Evolutionary conservation across 2,888 invertebrate genomes (phyloP).

Genomic region (Eudasyphora cyanicolor): DNA sequence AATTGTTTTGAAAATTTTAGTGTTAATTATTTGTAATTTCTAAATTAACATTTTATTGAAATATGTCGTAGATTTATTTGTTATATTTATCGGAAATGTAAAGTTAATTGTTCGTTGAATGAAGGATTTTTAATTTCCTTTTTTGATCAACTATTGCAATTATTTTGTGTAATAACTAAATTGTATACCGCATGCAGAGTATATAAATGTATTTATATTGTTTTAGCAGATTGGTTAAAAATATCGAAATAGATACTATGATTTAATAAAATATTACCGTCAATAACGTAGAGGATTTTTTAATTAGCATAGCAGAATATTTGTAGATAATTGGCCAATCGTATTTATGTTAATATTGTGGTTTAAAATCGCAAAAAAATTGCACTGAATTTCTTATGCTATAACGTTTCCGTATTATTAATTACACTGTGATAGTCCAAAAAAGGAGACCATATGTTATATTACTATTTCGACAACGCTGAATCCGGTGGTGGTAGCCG

Average conservation of each 20-base stretch:
- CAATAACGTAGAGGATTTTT: too few species aligned
- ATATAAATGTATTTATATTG: background rate
- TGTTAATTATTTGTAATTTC: slow-evolving; percentile 28
- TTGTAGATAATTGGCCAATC: too few species aligned
- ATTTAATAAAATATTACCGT: slow-evolving; percentile 34
- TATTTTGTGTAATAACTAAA: background rate
- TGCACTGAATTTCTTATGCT: too few species aligned
- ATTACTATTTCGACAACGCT: too few species aligned
- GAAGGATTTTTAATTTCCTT: background rate
- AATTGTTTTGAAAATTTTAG: slow-evolving; percentile 12
- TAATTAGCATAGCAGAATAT: too few species aligned
- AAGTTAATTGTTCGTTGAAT: background rate
- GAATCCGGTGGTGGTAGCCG: too few species aligned
- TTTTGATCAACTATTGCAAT: background rate
- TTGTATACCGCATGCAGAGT: background rate
- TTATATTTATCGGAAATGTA: background rate
- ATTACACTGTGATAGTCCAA: too few species aligned
- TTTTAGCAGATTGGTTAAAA: background rate
- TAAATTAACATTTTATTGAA: background rate
- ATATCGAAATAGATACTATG: background rate
- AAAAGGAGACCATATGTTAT: too few species aligned
- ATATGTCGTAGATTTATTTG: slow-evolving; percentile 20
- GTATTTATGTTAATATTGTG: too few species aligned
- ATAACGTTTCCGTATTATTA: too few species aligned
- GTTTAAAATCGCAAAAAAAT: too few species aligned